Percentiles rank a stretch among this genome's conserved stretches.
These are phyloP conservation scores for Sinonovacula constricta DNA, from an alignment of 1,140 invertebrate species.

Conservation along the genomic window DNA sequence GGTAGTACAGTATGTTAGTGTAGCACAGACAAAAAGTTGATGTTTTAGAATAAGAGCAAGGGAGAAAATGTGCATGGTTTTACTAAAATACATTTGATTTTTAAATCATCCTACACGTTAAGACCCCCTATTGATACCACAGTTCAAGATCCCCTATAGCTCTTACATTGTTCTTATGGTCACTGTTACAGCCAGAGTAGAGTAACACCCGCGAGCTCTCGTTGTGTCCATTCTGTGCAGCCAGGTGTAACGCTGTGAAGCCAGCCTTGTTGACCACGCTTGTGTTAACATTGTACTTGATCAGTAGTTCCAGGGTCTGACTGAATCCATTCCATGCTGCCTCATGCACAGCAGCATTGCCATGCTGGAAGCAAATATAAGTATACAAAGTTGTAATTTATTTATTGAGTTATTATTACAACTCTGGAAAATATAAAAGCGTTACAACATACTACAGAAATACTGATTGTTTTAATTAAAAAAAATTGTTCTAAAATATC, in stretches of 20 bases:
- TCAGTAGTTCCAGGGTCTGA: slow-evolving; percentile 88
- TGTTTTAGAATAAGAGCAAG: not conserved
- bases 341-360: slow-evolving; percentile 95
- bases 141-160: too few species aligned
- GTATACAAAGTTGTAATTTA: too few species aligned
- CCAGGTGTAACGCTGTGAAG: slow-evolving; percentile 91
- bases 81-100: not conserved
- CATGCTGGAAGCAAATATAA: too few species aligned
- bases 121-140: too few species aligned
- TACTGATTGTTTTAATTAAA: too few species aligned
- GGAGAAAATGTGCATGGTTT: not conserved
- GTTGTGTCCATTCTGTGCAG: slow-evolving; percentile 97
- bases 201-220: slow-evolving; percentile 94
- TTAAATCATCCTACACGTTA: not conserved
- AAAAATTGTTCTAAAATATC: too few species aligned
- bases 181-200: slow-evolving; percentile 90
- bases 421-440: too few species aligned
- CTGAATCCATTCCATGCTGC: slow-evolving; percentile 97
- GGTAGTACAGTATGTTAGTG: too few species aligned
- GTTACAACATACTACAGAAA: too few species aligned
- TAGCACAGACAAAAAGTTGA: too few species aligned
- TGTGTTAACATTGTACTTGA: slow-evolving; percentile 85
- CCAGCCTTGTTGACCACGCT: slow-evolving; percentile 90
- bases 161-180: slow-evolving; percentile 94
- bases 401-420: too few species aligned